phyloP scores from a whole-genome alignment of 92 coral and sea anemone species.

The Actinernus sp. region DNA sequence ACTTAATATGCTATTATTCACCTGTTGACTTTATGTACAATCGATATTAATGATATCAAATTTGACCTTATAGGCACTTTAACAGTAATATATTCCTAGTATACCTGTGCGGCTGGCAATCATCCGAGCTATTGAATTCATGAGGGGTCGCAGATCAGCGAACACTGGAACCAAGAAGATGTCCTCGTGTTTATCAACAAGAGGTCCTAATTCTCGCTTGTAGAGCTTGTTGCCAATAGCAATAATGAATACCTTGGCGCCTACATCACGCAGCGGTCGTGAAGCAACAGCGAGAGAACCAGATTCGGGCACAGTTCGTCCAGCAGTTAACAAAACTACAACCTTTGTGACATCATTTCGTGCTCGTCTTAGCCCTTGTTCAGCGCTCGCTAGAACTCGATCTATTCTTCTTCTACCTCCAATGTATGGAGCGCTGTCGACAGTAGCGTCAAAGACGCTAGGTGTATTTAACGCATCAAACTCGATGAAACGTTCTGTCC shows the following conservation, averaged over 20 bases:
- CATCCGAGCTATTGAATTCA: conserved; percentile 20
- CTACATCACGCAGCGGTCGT: conserved; percentile 62
- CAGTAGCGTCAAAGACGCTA: too few relatives aligned
- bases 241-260: conserved; percentile 67
- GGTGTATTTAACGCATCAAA: too few relatives aligned
- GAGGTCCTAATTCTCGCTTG: conserved; percentile 40
- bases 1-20: too few relatives aligned
- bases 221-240: conserved; percentile 55
- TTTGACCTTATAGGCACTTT: too few relatives aligned
- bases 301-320: conserved; percentile 41
- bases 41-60: too few relatives aligned
- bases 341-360: conserved; percentile 36
- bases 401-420: conserved; percentile 60
- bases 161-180: conserved; percentile 42
- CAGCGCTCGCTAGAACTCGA: conserved; percentile 47
- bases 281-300: conserved; percentile 26
- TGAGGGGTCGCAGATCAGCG: conserved; percentile 23
- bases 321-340: conserved; percentile 60
- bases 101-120: conserved; percentile 53
- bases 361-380: conserved; percentile 16
- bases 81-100: too few relatives aligned
- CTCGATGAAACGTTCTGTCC: too few relatives aligned
- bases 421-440: conserved; percentile 36
- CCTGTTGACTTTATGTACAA: too few relatives aligned
- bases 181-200: conserved; percentile 47